A percentile compares a stretch with the other conserved stretches of the same genome.
Evolutionary conservation across 2,888 invertebrate genomes (phyloP).

Genomic region (Trissolcus japonicus): DNA sequence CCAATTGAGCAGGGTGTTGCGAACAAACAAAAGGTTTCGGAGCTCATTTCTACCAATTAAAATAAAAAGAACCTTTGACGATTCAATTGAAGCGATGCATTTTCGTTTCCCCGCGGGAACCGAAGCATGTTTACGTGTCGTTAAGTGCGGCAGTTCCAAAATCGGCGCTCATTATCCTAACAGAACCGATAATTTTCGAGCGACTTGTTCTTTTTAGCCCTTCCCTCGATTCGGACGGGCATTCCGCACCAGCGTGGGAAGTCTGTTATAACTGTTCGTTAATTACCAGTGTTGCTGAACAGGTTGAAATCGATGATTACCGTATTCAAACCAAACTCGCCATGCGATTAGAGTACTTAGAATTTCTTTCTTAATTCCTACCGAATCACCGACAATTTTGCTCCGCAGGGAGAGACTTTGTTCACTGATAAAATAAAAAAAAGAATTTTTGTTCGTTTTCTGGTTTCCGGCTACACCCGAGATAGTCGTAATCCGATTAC

Average conservation of each 20-base stretch:
- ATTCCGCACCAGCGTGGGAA: constrained; percentile 50
- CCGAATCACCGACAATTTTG: constrained; percentile 23
- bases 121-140: constrained; percentile 45
- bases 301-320: constrained; percentile 67
- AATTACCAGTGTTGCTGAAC: constrained; percentile 69
- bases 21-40: too few species aligned
- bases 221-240: constrained; percentile 35
- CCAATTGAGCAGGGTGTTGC: too few species aligned
- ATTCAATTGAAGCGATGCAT: not conserved
- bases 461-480: not conserved
- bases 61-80: not conserved
- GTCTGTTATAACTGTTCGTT: constrained; percentile 63
- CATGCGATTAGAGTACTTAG: constrained; percentile 62
- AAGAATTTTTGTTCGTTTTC: not conserved
- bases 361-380: constrained; percentile 43
- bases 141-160: constrained; percentile 42
- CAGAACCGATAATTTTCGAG: constrained; percentile 49
- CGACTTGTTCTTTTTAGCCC: constrained; percentile 42
- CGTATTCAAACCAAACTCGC: constrained; percentile 64
- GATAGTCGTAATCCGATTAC: constrained; percentile 36
- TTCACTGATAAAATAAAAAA: constrained; percentile 7
- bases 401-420: constrained; percentile 19
- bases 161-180: constrained; percentile 47
- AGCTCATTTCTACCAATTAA: not conserved
- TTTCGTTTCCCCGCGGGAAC: too few species aligned